These are phyloP conservation scores for Bruchidius siliquastri DNA, from an alignment of 2,888 invertebrate species.

Conservation along the genomic window DNA sequence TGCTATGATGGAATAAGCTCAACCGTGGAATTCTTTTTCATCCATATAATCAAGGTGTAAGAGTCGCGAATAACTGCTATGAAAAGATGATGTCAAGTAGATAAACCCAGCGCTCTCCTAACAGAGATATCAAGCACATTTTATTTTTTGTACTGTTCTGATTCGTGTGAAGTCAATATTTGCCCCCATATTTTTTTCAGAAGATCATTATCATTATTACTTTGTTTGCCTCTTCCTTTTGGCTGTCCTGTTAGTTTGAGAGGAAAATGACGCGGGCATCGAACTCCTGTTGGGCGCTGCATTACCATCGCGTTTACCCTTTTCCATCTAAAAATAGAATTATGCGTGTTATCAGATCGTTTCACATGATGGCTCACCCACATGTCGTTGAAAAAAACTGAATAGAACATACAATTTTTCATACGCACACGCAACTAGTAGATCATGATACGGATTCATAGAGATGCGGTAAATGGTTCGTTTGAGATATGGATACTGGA, in stretches of 20 bases:
- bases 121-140: too few relatives aligned
- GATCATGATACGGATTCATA: not conserved
- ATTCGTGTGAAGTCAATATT: too few relatives aligned
- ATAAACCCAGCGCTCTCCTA: too few relatives aligned
- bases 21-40: too few relatives aligned
- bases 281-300: not conserved
- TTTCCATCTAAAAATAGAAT: not conserved
- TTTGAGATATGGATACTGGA: not conserved
- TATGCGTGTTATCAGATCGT: not conserved
- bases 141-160: too few relatives aligned
- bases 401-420: not conserved
- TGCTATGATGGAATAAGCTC: too few relatives aligned
- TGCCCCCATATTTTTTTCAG: too few relatives aligned
- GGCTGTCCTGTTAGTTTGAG: not conserved
- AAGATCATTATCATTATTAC: too few relatives aligned
- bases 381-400: not conserved
- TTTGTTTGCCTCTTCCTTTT: too few relatives aligned
- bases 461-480: not conserved
- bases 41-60: too few relatives aligned
- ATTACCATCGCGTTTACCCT: not conserved
- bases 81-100: too few relatives aligned
- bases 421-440: not conserved
- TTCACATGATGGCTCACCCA: not conserved
- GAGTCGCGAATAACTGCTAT: too few relatives aligned
- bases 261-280: not conserved